Evolutionary conservation across 30 jellyfish, hydroid and myxozoan genomes (phyloP).

Genomic region (Aurelia aurita): DNA sequence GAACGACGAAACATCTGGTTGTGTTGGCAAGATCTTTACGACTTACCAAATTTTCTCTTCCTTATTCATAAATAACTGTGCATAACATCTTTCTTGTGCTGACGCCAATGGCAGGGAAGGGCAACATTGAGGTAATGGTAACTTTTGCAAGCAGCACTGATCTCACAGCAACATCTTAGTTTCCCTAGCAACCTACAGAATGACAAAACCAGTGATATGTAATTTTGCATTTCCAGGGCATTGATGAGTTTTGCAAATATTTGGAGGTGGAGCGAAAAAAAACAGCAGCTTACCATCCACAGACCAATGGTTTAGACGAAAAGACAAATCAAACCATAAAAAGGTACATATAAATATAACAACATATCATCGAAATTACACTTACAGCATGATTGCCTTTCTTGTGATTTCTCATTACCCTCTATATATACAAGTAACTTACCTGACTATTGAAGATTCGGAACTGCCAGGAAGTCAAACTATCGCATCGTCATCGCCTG

Average conservation of each 20-base stretch:
- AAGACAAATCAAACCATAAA: slow-evolving; percentile 8
- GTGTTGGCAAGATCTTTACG: background rate
- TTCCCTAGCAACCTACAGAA: background rate
- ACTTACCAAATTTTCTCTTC: too few species aligned
- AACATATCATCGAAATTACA: too few species aligned
- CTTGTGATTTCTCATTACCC: too few species aligned
- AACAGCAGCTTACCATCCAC: slow-evolving; percentile 79
- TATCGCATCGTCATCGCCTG: too few species aligned
- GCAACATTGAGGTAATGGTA: too few species aligned
- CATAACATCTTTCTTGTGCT: too few species aligned
- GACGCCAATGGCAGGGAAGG: too few species aligned
- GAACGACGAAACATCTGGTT: background rate
- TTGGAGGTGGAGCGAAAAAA: slow-evolving; percentile 13
- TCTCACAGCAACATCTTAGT: background rate
- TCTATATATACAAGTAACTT: too few species aligned
- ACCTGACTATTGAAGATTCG: too few species aligned
- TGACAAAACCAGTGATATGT: background rate
- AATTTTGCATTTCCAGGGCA: background rate
- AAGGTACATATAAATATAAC: background rate
- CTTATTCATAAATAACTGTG: too few species aligned
- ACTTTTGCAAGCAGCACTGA: background rate
- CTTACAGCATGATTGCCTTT: too few species aligned
- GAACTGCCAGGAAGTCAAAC: too few species aligned
- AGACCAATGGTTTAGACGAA: slow-evolving; percentile 66
- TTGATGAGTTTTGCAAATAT: slow-evolving; percentile 14